Percentiles rank a stretch among this genome's conserved stretches.
phyloP scores from a whole-genome alignment of 2,888 invertebrate genomes.

The Orgyia antiqua region DNA sequence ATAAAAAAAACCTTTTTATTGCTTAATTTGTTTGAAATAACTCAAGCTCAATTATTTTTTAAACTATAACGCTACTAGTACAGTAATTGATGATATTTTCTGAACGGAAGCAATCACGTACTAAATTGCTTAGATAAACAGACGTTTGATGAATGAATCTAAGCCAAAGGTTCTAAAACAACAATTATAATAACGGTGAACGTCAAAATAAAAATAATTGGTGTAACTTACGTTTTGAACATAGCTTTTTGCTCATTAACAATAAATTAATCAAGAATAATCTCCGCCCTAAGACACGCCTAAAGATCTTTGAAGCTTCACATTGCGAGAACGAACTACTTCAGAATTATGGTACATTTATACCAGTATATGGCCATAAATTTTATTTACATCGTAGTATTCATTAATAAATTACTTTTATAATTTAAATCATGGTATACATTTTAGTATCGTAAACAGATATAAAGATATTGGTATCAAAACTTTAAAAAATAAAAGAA shows the following conservation, averaged over 20 bases:
- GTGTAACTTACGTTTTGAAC: slow-evolving; percentile 13
- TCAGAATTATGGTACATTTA: slow-evolving; percentile 25
- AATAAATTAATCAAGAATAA: slow-evolving; percentile 56
- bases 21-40: too few relatives aligned
- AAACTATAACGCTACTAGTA: too few relatives aligned
- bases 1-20: too few relatives aligned
- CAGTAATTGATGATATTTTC: too few relatives aligned
- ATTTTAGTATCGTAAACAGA: too few relatives aligned
- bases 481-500: too few relatives aligned
- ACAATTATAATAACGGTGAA: slow-evolving; percentile 25
- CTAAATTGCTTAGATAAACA: slow-evolving; percentile 4
- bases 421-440: too few relatives aligned
- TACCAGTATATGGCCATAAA: too few relatives aligned
- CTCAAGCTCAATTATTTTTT: too few relatives aligned
- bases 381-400: too few relatives aligned
- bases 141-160: slow-evolving; percentile 11
- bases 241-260: slow-evolving; percentile 55
- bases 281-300: slow-evolving; percentile 20
- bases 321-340: slow-evolving; percentile 10
- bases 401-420: too few relatives aligned
- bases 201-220: slow-evolving; percentile 13
- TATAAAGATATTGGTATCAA: too few relatives aligned
- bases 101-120: slow-evolving; percentile 9
- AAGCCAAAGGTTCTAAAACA: slow-evolving; percentile 4
- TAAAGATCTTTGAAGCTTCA: slow-evolving; percentile 28